Evolutionary conservation across 23 tunicate genomes (phyloP).

Genomic region (Aplidium turbinatum): DNA sequence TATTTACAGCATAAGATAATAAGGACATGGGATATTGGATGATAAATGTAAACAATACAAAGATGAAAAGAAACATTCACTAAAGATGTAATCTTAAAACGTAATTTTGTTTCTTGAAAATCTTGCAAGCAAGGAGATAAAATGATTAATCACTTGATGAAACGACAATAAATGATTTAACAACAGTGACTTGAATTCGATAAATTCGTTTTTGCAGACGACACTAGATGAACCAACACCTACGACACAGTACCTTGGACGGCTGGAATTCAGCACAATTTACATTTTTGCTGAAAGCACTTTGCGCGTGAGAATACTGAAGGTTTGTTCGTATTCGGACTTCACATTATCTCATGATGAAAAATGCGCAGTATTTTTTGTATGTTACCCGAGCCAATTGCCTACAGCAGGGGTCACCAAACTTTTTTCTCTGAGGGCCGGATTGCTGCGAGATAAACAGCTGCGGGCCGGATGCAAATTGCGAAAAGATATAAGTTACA

Average conservation of each 20-base stretch:
- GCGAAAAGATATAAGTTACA: too few species aligned
- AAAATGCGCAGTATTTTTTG: too few species aligned
- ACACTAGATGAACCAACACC: constrained; percentile 23
- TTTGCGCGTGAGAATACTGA: constrained; percentile 44
- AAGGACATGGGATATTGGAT: too few species aligned
- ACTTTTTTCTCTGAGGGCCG: too few species aligned
- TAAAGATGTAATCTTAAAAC: background rate
- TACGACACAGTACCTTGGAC: constrained; percentile 43
- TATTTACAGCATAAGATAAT: too few species aligned
- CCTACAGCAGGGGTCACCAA: too few species aligned
- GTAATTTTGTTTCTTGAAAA: background rate
- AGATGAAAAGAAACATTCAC: background rate
- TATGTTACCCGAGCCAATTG: too few species aligned
- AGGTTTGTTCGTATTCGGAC: too few species aligned
- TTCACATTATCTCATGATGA: too few species aligned
- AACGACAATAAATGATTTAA: background rate
- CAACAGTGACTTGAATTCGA: background rate
- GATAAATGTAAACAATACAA: background rate
- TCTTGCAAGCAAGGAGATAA: background rate
- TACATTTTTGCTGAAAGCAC: constrained; percentile 57
- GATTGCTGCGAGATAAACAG: too few species aligned
- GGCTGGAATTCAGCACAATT: constrained; percentile 61
- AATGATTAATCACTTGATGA: background rate
- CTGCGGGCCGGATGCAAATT: too few species aligned
- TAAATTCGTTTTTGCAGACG: background rate